These are phyloP conservation scores for Allolobophora icterica DNA, from an alignment of 2,888 invertebrate species.

Conservation along the genomic window DNA sequence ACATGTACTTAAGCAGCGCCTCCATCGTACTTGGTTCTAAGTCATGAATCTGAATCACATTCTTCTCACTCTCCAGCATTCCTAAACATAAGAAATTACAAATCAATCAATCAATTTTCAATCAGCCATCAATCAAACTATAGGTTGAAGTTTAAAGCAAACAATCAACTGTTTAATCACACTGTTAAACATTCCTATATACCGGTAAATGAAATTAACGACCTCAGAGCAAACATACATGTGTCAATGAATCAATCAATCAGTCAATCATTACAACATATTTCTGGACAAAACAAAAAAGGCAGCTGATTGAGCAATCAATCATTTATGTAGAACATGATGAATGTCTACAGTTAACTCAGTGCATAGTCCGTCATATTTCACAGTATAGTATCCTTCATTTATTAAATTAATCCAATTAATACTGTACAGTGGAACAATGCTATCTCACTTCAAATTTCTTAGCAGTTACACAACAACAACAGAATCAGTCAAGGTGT, in stretches of 20 bases:
- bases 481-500: not conserved
- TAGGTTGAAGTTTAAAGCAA: too few relatives aligned
- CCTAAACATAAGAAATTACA: conserved; percentile 18
- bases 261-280: not conserved
- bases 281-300: not conserved
- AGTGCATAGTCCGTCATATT: not conserved
- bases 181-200: too few relatives aligned
- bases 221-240: too few relatives aligned
- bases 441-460: not conserved
- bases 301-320: not conserved
- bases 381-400: too few relatives aligned
- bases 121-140: not conserved
- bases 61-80: conserved; percentile 60
- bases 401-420: not conserved
- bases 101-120: not conserved
- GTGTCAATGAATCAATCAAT: too few relatives aligned
- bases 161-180: too few relatives aligned
- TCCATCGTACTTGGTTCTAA: conserved; percentile 59
- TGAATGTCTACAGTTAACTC: not conserved
- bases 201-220: too few relatives aligned
- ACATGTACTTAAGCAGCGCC: conserved; percentile 61
- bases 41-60: conserved; percentile 57
- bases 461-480: not conserved
- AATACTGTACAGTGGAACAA: not conserved
- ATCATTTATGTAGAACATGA: not conserved